Evolutionary conservation across 2,113 vertebrate species (phyloP), one percentile per base, ranked within the genome.

Genomic region (Grammomys surdaster): DNA sequence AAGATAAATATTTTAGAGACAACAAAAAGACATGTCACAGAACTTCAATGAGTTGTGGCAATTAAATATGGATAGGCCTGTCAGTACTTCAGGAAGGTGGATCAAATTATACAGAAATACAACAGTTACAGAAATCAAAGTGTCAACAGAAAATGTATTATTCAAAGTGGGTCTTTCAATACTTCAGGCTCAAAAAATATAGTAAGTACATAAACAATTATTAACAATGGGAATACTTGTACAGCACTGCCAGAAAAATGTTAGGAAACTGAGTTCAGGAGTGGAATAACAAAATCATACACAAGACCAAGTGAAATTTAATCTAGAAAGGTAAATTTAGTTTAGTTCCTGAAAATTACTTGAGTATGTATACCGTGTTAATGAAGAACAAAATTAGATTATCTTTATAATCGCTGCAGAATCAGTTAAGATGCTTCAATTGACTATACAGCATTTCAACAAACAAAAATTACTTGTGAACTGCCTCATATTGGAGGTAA

Each of bases 331-430:
- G 17, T 4, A 81, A 82, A 16, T 40, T 82, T 76, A 43, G 10
- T 46, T 92, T 26, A 56, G 36, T 24, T 46, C 24, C 51, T 81
- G 19, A 81, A 81, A 82, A 31, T 22, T 2, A 13, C 67, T 67
- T 67, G 14, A 82, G 36, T 58, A 19, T 54, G 24, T 28, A 24
- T 0, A n/a, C 0, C 1, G 8, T 26, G 43, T 46, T 58, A 56
- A 46, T 46, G 56, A 33, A 46, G 22, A 69, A 48, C 4, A 54
- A 88, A 76, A 33, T 22, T 14, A 94, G 69, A 58, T 19, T 40
- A n/a, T 69, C 17, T 31, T 69, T 7, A 24, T 48, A 82, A 56
- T 4, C 40, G 5, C 5, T 24, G 10, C 6, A 58, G 63, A 73
- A 80, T 4, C 19, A 33, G 12, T 80, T 65, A 80, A 72, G 17